Conservation (phyloP, 2,113 vertebrate genomes). For the Ondatra zibethicus region DNA sequence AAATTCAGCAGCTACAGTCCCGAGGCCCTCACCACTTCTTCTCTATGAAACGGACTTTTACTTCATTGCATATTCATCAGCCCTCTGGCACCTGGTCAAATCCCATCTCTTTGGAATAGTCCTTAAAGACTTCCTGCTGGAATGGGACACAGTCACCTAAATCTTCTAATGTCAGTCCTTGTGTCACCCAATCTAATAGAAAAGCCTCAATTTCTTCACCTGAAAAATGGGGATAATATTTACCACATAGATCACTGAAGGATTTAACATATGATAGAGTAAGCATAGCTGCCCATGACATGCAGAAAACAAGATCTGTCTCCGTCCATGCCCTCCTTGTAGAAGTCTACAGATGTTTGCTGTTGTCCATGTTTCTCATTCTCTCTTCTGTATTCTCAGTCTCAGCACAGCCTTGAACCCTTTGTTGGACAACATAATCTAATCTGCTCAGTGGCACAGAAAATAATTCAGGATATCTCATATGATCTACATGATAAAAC, state of each 20-base stretch:
- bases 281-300: not conserved
- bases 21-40: not conserved
- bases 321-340: not conserved
- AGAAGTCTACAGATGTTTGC: not conserved
- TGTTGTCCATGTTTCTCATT: not conserved
- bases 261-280: not conserved
- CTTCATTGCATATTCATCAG: not conserved
- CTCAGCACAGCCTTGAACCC: not conserved
- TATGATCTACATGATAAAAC: not conserved
- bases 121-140: not conserved
- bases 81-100: not conserved
- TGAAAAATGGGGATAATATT: not conserved
- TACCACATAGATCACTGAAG: not conserved
- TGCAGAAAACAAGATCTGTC: not conserved
- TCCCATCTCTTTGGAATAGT: not conserved
- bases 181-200: not conserved
- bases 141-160: not conserved
- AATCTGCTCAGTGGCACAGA: not conserved
- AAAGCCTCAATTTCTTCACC: not conserved
- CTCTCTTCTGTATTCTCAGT: not conserved
- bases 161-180: not conserved
- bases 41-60: not conserved
- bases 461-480: constrained; percentile 3
- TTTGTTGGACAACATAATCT: not conserved
- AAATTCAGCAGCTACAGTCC: not conserved